Evolutionary conservation across 2,888 invertebrate species (phyloP).

Genomic region (Sussaba pulchella): DNA sequence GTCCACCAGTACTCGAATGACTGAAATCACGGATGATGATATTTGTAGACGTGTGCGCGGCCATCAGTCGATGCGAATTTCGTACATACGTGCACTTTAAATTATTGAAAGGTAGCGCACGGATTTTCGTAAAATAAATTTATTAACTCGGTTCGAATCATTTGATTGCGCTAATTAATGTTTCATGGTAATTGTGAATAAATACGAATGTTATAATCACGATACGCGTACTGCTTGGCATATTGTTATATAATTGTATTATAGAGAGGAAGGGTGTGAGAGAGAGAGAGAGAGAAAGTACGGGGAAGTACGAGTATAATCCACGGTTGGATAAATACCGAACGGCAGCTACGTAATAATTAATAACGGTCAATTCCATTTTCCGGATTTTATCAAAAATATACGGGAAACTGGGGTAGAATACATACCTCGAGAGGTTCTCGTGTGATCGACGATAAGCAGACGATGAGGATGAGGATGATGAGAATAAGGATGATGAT

Average conservation of each 20-base stretch:
- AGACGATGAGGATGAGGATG: no score
- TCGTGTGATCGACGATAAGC: no score
- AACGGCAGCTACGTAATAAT: not conserved
- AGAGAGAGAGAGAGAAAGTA: no score
- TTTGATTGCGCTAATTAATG: not conserved
- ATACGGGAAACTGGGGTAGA: no score
- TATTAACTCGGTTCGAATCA: not conserved
- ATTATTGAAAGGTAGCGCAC: constrained; percentile 6
- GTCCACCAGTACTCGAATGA: no score
- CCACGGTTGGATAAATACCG: not conserved
- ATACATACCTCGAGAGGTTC: no score
- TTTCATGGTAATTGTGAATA: not conserved
- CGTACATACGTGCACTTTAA: not conserved
- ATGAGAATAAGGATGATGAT: no score
- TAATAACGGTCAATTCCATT: not conserved
- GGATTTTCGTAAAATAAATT: not conserved
- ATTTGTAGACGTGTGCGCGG: not conserved
- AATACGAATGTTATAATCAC: constrained; percentile 1
- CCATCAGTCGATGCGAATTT: not conserved
- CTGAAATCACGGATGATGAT: no score
- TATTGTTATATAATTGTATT: not conserved
- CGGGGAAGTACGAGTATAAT: not conserved
- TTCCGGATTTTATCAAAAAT: not conserved
- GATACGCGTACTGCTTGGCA: not conserved
- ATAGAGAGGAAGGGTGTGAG: no score